phyloP scores from a whole-genome alignment of 30 jellyfish, hydroid and myxozoan genomes.

The Turritopsis dohrnii region DNA sequence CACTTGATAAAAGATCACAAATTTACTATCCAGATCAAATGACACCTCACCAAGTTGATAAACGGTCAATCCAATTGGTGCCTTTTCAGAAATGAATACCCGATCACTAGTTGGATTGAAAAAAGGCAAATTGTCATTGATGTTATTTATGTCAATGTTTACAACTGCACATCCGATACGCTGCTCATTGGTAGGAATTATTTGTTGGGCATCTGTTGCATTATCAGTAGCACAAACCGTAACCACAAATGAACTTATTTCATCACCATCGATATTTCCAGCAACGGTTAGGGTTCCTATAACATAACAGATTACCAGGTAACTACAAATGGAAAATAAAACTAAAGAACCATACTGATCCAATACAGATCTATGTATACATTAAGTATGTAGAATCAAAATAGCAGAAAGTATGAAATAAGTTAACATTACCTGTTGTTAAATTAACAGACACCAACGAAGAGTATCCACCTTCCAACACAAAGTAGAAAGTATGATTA shows the following conservation, averaged over 20 bases:
- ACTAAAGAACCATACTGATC: background rate
- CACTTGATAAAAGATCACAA: background rate
- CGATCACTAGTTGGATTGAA: slow-evolving; percentile 22
- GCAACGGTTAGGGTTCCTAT: slow-evolving; percentile 40
- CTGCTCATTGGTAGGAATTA: background rate
- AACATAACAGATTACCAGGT: slow-evolving; percentile 10
- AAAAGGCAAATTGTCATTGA: slow-evolving; percentile 61
- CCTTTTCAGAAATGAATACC: slow-evolving; percentile 43
- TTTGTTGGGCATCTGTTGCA: slow-evolving; percentile 30
- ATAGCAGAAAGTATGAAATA: no score
- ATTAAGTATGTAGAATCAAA: no score
- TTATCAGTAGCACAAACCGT: slow-evolving; percentile 51
- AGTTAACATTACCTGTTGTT: no score
- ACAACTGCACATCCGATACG: slow-evolving; percentile 30
- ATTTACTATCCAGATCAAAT: slow-evolving; percentile 12
- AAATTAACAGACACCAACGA: background rate
- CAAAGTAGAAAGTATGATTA: background rate
- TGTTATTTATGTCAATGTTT: slow-evolving; percentile 40
- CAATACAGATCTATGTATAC: no score
- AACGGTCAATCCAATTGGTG: background rate
- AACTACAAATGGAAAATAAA: no score
- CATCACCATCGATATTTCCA: slow-evolving; percentile 41
- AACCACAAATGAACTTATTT: background rate
- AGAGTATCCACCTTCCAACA: background rate
- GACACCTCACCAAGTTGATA: background rate